These are phyloP conservation scores for Oligia latruncula DNA, from an alignment of 2,888 invertebrate genomes.

Conservation along the genomic window DNA sequence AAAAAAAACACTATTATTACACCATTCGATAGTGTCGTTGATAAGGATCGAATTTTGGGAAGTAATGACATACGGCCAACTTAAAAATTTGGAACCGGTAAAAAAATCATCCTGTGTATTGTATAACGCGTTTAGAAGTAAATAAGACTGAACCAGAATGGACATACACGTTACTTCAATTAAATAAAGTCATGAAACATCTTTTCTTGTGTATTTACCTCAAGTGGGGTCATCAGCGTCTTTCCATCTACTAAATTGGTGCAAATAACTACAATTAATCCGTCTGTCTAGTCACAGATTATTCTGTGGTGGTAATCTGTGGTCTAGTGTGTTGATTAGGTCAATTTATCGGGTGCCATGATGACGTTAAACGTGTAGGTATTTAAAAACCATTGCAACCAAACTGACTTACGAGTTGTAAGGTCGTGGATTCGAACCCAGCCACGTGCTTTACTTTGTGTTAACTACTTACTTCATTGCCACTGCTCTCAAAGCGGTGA, in stretches of 20 bases:
- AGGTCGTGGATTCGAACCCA: neutral
- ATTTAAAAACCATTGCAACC: neutral
- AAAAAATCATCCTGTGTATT: too few species aligned
- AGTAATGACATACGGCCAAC: too few species aligned
- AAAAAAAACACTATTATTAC: too few species aligned
- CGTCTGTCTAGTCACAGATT: neutral
- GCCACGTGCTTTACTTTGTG: neutral
- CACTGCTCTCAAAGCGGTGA: too few species aligned
- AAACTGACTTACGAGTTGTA: neutral
- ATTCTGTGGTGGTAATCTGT: too few species aligned
- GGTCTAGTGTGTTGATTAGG: neutral
- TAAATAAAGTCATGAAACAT: neutral
- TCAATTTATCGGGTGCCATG: neutral
- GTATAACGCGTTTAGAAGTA: neutral
- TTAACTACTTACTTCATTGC: neutral
- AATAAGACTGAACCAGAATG: neutral
- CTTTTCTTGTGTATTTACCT: neutral
- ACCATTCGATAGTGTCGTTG: too few species aligned
- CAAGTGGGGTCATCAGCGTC: neutral
- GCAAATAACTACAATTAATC: constrained; percentile 4
- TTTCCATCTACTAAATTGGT: neutral
- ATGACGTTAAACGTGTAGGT: neutral
- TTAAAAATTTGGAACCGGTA: too few species aligned
- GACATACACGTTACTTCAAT: neutral
- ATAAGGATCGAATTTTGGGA: too few species aligned